phyloP scores from a whole-genome alignment of 2,113 vertebrate species.

The Osmerus mordax region DNA sequence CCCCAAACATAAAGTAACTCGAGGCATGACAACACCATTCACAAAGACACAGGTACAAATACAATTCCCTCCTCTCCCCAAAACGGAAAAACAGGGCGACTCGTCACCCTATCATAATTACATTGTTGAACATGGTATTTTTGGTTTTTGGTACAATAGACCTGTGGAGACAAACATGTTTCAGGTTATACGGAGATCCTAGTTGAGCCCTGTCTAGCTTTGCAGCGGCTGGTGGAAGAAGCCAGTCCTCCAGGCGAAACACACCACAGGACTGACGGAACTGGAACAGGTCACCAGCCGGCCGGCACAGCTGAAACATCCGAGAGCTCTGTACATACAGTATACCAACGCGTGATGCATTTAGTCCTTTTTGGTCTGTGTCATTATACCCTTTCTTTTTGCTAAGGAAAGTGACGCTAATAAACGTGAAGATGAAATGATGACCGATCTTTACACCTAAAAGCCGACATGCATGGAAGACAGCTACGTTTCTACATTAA shows the following conservation, averaged over 20 bases:
- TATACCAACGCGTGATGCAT: slow-evolving; percentile 60
- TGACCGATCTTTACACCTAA: slow-evolving; percentile 63
- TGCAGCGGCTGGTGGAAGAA: slow-evolving; percentile 55
- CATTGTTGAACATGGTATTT: slow-evolving; percentile 67
- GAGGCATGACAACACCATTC: slow-evolving; percentile 61
- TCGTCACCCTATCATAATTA: slow-evolving; percentile 61
- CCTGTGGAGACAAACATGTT: slow-evolving; percentile 49
- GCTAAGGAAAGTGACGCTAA: slow-evolving; percentile 61
- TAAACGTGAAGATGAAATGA: slow-evolving; percentile 61
- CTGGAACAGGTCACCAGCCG: slow-evolving; percentile 51
- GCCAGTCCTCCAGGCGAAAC: slow-evolving; percentile 44
- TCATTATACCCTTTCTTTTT: slow-evolving; percentile 61
- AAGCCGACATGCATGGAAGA: slow-evolving; percentile 80
- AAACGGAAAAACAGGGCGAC: slow-evolving; percentile 33
- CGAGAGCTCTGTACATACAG: slow-evolving; percentile 65
- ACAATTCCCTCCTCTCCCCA: slow-evolving; percentile 55
- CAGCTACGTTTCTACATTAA: slow-evolving; percentile 68
- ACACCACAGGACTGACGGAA: slow-evolving; percentile 34
- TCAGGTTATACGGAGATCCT: slow-evolving; percentile 44
- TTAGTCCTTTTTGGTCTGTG: slow-evolving; percentile 74
- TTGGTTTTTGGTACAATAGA: slow-evolving; percentile 72
- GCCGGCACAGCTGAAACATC: slow-evolving; percentile 46
- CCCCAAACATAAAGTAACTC: slow-evolving; percentile 43
- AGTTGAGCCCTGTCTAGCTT: slow-evolving; percentile 41
- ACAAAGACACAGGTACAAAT: slow-evolving; percentile 62